Percentiles rank a stretch among this genome's conserved stretches.
Conservation (phyloP, 2,888 invertebrate genomes). For the Incurvaria masculella region DNA sequence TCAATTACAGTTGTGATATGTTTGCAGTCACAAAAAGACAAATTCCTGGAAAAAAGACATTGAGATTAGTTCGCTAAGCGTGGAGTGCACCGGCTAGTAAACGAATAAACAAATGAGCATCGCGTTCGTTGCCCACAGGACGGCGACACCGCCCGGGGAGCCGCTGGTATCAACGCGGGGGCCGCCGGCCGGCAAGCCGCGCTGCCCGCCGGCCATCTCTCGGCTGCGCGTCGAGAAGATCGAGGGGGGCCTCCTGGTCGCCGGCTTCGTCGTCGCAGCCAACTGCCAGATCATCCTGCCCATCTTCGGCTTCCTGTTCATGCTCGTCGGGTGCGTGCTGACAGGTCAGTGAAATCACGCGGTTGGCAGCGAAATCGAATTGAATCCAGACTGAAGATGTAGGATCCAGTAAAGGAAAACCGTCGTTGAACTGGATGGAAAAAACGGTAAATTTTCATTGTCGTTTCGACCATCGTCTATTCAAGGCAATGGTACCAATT, state of each 20-base stretch:
- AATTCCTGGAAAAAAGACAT: too few relatives aligned
- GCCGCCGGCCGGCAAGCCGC: conserved; percentile 39
- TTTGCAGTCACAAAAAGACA: too few relatives aligned
- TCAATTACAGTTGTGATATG: too few relatives aligned
- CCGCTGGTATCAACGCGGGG: conserved; percentile 51
- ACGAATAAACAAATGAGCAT: background rate
- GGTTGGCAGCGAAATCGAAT: too few relatives aligned
- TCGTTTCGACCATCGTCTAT: too few relatives aligned
- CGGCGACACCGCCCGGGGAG: conserved; percentile 54
- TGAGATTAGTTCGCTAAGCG: too few relatives aligned
- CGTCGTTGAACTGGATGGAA: too few relatives aligned
- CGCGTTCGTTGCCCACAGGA: conserved; percentile 28
- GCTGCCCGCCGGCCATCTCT: conserved; percentile 66
- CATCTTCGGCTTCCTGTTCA: conserved; percentile 72
- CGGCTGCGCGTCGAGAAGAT: conserved; percentile 71
- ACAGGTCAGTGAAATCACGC: conserved; percentile 62
- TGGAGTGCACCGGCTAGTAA: background rate
- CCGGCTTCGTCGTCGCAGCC: conserved; percentile 72
- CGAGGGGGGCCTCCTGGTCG: conserved; percentile 72
- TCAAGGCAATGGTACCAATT: too few relatives aligned
- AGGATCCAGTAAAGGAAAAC: too few relatives aligned
- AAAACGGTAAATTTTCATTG: too few relatives aligned
- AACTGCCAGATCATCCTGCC: conserved; percentile 76
- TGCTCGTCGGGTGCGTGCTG: conserved; percentile 71
- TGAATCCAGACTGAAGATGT: too few relatives aligned